Percentiles rank a stretch among this genome's conserved stretches.
These are phyloP conservation scores for Nezara viridula DNA, from an alignment of 2,888 invertebrate species.

Conservation along the genomic window DNA sequence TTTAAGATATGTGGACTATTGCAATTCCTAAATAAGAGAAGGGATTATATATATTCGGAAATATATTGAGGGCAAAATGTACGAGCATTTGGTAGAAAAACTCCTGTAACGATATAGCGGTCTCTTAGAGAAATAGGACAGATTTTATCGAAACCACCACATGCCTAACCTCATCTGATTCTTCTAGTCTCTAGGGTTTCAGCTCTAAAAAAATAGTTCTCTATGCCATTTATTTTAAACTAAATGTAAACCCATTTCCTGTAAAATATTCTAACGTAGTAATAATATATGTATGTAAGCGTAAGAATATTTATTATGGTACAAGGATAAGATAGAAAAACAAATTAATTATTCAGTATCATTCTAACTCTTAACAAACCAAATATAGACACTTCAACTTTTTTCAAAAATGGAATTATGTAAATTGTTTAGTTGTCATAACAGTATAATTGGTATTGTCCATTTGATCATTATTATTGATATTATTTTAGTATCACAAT, in stretches of 20 bases:
- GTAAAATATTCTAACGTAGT: neutral
- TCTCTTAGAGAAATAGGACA: neutral
- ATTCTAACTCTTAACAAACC: too few relatives aligned
- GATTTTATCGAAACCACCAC: conserved; percentile 7
- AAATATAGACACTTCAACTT: too few relatives aligned
- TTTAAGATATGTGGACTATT: neutral
- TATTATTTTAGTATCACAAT: too few relatives aligned
- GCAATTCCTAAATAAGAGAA: neutral
- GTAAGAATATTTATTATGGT: too few relatives aligned
- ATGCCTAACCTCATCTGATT: neutral
- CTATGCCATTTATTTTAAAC: neutral
- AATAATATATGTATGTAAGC: too few relatives aligned
- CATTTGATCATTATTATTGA: too few relatives aligned
- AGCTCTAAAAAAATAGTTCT: neutral
- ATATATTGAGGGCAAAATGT: neutral
- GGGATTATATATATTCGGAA: neutral
- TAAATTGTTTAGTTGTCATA: too few relatives aligned
- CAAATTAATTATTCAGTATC: too few relatives aligned
- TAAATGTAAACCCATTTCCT: neutral
- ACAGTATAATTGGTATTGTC: too few relatives aligned
- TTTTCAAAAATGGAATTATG: too few relatives aligned
- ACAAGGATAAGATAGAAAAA: too few relatives aligned
- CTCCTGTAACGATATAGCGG: neutral
- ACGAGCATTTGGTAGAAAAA: neutral
- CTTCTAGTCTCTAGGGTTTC: neutral